These are phyloP conservation scores for Drosophila antonietae DNA, from an alignment of 2,888 invertebrate genomes.

Conservation along the genomic window DNA sequence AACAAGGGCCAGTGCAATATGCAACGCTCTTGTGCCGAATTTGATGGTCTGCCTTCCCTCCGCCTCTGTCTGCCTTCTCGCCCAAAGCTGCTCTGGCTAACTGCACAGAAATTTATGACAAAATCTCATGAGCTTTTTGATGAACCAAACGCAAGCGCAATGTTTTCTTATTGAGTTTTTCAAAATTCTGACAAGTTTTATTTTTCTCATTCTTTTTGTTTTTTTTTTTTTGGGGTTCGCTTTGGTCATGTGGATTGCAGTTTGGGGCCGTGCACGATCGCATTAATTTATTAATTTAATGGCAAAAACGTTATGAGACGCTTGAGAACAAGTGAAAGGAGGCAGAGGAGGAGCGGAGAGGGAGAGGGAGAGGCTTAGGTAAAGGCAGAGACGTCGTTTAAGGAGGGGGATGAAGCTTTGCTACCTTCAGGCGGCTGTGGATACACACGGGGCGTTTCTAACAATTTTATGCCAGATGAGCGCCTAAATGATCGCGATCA, in stretches of 20 bases:
- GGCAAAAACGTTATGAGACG: conserved; percentile 78
- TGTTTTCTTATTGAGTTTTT: conserved; percentile 68
- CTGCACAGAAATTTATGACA: conserved; percentile 63
- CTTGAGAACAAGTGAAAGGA: conserved; percentile 10
- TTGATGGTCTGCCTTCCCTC: not conserved
- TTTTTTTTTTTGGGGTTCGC: conserved; percentile 7
- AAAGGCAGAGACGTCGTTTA: not conserved
- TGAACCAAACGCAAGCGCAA: conserved; percentile 28
- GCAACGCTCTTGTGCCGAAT: conserved; percentile 22
- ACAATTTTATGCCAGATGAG: conserved; percentile 82
- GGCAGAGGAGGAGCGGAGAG: not conserved
- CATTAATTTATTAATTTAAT: conserved; percentile 84
- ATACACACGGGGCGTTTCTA: conserved; percentile 82
- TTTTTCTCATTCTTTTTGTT: not conserved
- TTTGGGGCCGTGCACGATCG: conserved; percentile 66
- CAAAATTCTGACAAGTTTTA: conserved; percentile 63
- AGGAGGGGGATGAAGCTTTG: not conserved
- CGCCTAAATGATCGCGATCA: conserved; percentile 79
- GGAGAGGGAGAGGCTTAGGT: not conserved
- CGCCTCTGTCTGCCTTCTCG: not conserved
- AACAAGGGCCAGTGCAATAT: conserved; percentile 54
- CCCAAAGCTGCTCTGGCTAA: conserved; percentile 24
- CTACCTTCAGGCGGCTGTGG: conserved; percentile 37
- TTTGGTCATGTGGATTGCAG: conserved; percentile 28
- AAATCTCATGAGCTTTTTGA: conserved; percentile 53